phyloP scores from a whole-genome alignment of 2,888 invertebrate genomes.

The Melinaea marsaeus region DNA sequence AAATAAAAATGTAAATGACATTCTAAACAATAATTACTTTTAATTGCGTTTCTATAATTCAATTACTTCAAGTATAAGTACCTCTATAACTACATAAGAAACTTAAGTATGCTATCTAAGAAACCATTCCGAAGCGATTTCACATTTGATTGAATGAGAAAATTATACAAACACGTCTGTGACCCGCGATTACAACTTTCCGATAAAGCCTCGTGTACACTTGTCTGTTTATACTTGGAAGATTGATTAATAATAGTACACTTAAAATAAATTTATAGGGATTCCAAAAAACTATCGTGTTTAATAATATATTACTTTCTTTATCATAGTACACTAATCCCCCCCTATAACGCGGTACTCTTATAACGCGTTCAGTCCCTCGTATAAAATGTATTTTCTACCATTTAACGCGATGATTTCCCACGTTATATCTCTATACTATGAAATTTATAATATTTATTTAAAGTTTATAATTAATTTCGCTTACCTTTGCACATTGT shows the following conservation, averaged over 20 bases:
- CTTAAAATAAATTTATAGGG: not conserved
- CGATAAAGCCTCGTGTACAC: conserved; percentile 11
- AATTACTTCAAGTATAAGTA: not conserved
- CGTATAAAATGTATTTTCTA: too few species aligned
- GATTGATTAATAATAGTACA: not conserved
- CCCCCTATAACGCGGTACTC: too few species aligned
- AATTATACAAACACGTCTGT: conserved; percentile 48
- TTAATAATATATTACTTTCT: too few species aligned
- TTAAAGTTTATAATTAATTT: too few species aligned
- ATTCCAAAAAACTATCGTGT: too few species aligned
- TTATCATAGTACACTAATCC: too few species aligned
- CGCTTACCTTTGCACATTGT: too few species aligned
- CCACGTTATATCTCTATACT: too few species aligned
- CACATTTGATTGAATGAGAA: conserved; percentile 63
- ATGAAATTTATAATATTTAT: too few species aligned
- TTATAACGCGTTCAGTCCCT: too few species aligned
- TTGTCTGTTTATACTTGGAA: not conserved
- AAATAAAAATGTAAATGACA: not conserved
- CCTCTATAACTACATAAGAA: conserved; percentile 6
- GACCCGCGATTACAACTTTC: conserved; percentile 7
- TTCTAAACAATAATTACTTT: not conserved
- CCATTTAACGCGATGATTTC: too few species aligned
- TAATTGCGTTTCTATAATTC: too few species aligned
- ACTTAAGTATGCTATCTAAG: conserved; percentile 46
- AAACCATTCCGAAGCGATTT: conserved; percentile 43